These are phyloP conservation scores for Acrobasis repandana DNA, from an alignment of 2,888 invertebrate genomes.

Conservation along the genomic window DNA sequence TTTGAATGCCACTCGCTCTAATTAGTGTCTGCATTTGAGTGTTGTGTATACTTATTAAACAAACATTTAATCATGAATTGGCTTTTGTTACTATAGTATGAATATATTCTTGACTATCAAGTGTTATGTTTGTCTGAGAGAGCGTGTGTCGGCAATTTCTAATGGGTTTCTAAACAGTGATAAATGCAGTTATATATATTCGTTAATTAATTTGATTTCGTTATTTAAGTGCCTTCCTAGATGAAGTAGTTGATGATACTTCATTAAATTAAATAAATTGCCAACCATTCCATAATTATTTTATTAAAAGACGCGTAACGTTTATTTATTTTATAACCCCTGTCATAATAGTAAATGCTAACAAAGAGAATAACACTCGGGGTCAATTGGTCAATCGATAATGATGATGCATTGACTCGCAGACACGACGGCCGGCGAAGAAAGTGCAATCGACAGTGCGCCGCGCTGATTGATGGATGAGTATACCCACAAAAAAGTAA, in stretches of 20 bases:
- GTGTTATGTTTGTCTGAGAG: background rate
- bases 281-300: slow-evolving; percentile 23
- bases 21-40: background rate
- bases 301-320: slow-evolving; percentile 23
- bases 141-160: background rate
- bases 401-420: slow-evolving; percentile 51
- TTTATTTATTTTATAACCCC: slow-evolving; percentile 42
- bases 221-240: background rate
- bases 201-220: too few relatives aligned
- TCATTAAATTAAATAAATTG: slow-evolving; percentile 16
- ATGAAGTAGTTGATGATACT: too few relatives aligned
- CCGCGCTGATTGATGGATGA: slow-evolving; percentile 28
- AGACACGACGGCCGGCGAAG: slow-evolving; percentile 31
- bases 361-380: slow-evolving; percentile 46
- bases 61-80: background rate
- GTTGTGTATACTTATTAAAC: background rate
- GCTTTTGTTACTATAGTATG: too few relatives aligned
- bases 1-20: background rate
- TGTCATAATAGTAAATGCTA: slow-evolving; percentile 47
- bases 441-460: slow-evolving; percentile 33
- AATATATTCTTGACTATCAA: background rate
- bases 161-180: background rate
- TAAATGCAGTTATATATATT: background rate
- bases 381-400: slow-evolving; percentile 60
- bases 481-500: slow-evolving; percentile 26